Base-by-base conservation (phyloP, 2,797 vertebrate species). In the Melanotaenia parkinsoni region DNA sequence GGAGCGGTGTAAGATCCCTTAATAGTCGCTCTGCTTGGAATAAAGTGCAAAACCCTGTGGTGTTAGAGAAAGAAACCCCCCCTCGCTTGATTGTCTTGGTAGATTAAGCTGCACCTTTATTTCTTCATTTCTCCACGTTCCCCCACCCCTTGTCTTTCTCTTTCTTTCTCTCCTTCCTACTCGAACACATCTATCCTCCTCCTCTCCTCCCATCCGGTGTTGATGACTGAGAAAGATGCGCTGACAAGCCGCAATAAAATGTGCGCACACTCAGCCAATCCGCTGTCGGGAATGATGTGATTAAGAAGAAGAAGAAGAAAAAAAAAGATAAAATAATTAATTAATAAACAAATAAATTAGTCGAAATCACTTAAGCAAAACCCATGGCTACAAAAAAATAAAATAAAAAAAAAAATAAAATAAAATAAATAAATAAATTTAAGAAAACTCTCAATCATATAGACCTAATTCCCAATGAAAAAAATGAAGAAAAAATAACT, bases 221-320 rank as follows among this genome's bases (percentile, higher is more conserved):
- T 71, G 79, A 75, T 72, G 88, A 84, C 86, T 87, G 87, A 84
- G 87, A 77, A 70, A 88, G 81, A 88, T 86, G 87, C 82, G 80
- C 65, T 85, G 89, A 91, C 91, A 88, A 83, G 77, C 87, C 80
- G 91, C 90, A 90, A 86, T 79, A 82, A 91, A 87, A 86, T 86
- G 83, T 85, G 86, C 83, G 83, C 89, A 82, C 68, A 70, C 58
- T 66, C 84, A 83, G 78, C 90, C 91, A 91, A 88, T 92, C 89
- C 61, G 68, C 83, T 75, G 70, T 30, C 79, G 67, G 66, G 58
- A 67, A 81, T 81, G 80, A 26, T 70, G 72, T 30, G 67, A 80
- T 72, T 71, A 76, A 84, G 58, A 67, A 51, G 16, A 50, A 65
- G 16, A 61, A 74, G 73, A 70, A 28, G 28, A 16, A 10, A 60